Conservation (phyloP, 2,113 vertebrate species). For the Columbina picui region DNA sequence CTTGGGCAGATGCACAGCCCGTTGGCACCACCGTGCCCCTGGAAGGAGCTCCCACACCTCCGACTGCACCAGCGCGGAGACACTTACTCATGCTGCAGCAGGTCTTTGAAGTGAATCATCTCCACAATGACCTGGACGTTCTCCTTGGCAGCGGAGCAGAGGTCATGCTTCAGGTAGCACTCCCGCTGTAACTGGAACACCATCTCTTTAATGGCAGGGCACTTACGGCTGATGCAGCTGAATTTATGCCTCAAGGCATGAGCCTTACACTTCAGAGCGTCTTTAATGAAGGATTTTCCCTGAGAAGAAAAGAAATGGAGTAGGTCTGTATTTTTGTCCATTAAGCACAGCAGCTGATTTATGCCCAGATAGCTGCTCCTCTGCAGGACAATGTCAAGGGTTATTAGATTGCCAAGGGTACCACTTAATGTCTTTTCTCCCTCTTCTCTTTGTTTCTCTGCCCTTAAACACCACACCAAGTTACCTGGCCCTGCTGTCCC, state of each 20-base stretch:
- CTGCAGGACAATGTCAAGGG: slow-evolving; percentile 33
- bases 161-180: slow-evolving; percentile 95
- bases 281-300: slow-evolving; percentile 99
- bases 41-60: slow-evolving; percentile 65
- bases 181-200: slow-evolving; percentile 96
- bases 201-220: slow-evolving; percentile 97
- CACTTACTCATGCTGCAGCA: slow-evolving; percentile 95
- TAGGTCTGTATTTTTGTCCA: slow-evolving; percentile 49
- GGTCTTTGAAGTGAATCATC: slow-evolving; percentile 98
- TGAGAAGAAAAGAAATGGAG: slow-evolving; percentile 68
- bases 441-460: neutral
- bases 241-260: slow-evolving; percentile 95
- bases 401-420: slow-evolving; percentile 33
- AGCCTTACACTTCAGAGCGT: slow-evolving; percentile 96
- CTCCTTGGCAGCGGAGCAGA: slow-evolving; percentile 94
- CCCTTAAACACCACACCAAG: neutral
- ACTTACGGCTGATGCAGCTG: slow-evolving; percentile 98
- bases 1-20: slow-evolving; percentile 38
- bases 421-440: neutral
- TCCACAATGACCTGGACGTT: slow-evolving; percentile 96
- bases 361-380: slow-evolving; percentile 51
- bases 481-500: neutral
- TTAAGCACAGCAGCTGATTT: slow-evolving; percentile 63
- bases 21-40: slow-evolving; percentile 16
- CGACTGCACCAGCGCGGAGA: slow-evolving; percentile 34